Conservation (phyloP, 2,113 vertebrate genomes). For the Megaceryle torquata region DNA sequence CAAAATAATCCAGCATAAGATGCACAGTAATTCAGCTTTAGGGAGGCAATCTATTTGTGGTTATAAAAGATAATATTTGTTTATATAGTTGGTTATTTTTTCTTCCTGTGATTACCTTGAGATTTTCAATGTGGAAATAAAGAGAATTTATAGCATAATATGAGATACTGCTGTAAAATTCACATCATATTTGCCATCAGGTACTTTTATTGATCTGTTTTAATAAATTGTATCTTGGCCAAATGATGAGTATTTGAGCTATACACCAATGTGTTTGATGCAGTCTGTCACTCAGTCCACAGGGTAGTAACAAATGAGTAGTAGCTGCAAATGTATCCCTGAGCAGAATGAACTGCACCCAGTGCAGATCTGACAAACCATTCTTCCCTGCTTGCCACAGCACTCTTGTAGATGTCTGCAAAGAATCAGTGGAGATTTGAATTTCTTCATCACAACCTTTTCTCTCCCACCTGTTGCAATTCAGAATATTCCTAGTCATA, state of each 20-base stretch:
- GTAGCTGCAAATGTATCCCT: neutral
- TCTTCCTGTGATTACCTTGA: constrained; percentile 44
- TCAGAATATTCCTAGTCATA: neutral
- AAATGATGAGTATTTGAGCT: neutral
- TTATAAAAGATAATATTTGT: constrained; percentile 54
- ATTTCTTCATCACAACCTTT: neutral
- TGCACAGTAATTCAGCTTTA: constrained; percentile 49
- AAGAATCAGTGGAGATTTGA: neutral
- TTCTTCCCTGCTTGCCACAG: neutral
- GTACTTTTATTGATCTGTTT: neutral
- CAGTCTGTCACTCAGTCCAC: accelerated
- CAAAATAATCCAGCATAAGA: constrained; percentile 60
- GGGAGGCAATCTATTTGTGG: constrained; percentile 50
- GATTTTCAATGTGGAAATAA: constrained; percentile 58
- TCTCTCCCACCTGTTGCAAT: neutral
- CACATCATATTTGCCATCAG: neutral
- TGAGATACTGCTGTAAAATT: neutral
- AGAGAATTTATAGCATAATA: neutral
- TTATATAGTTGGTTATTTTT: constrained; percentile 13
- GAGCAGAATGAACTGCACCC: neutral
- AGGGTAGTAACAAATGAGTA: neutral
- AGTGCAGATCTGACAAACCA: neutral
- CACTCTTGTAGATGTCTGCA: neutral
- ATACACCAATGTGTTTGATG: neutral
- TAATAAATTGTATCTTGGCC: neutral